Base-by-base conservation (phyloP, 2,797 vertebrate genomes). In the Hemibagrus guttatus region DNA sequence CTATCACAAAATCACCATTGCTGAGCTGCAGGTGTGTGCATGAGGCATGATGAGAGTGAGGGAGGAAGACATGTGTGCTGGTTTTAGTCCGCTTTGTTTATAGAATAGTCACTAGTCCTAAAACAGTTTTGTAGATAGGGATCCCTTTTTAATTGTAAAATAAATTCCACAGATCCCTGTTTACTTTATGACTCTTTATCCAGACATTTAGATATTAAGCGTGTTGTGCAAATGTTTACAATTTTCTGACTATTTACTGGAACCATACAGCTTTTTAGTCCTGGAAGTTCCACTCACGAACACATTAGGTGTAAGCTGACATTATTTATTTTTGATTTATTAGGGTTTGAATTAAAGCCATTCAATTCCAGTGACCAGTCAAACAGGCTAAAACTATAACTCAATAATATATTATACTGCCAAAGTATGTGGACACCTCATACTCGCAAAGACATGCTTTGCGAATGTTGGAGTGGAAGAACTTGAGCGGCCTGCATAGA, bases 1-100 rank as follows among this genome's bases (percentile, higher is more conserved):
- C 92, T 99, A 99, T 91, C 97, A 98, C 93, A 99, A 97, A 92
- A 96, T 98, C 93, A 97, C 93, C 91, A 95, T 99, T 0, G 90
- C 96, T 0, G 97, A 99, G 85, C 93, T 99, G 35, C 98, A 99
- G 97, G 97, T 97, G 81, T 26, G 72, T 84, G 69, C 82, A 11
- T 54, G 46, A 85, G 74, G 42, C 19, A 85, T 31, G 42, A 68
- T 68, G 63, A 82, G 80, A 68, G 0, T 19, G n/a, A 28, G n/a
- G n/a, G n/a, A 52, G 26, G 28, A 52, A 4, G n/a, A 56, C 61
- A 26, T 85, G 69, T 63, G 52, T 68, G 61, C 16, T 64, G n/a
- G 16, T 39, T 64, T 85, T 54, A 26, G 13, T 79, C n/a, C 68
- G 21, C 2, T 66, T 66, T 68, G 66, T 12, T 66, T 54, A 31